These are phyloP conservation scores for Todiramphus saurophagus DNA, from an alignment of 2,113 vertebrate species.

Conservation along the genomic window DNA sequence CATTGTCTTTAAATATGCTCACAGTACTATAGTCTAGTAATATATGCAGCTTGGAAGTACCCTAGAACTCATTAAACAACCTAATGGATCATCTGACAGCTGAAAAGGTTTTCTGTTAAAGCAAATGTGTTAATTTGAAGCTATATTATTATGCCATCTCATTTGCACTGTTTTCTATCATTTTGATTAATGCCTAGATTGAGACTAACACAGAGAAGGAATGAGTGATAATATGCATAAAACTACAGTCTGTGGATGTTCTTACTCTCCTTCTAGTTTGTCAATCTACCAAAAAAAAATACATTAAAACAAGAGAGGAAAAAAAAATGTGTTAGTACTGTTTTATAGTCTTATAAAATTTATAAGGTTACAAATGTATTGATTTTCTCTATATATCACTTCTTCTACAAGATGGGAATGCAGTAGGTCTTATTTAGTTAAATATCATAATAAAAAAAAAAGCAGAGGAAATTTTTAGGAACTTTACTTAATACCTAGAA, in stretches of 20 bases:
- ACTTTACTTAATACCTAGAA: background rate
- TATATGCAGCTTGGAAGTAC: background rate
- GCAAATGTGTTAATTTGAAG: constrained; percentile 19
- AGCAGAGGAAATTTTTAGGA: background rate
- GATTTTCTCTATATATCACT: background rate
- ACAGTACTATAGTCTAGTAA: background rate
- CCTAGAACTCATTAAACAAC: constrained; percentile 12
- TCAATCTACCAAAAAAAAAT: background rate
- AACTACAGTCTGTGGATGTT: background rate
- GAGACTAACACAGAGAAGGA: background rate
- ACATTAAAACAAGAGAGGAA: background rate
- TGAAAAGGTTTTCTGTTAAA: constrained; percentile 41
- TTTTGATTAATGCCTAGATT: constrained; percentile 31
- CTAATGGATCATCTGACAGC: constrained; percentile 42
- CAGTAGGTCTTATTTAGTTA: background rate
- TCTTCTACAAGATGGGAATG: background rate
- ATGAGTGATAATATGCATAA: background rate
- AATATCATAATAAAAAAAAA: background rate
- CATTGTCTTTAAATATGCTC: background rate
- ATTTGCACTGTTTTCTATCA: constrained; percentile 50
- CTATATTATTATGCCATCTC: constrained; percentile 13
- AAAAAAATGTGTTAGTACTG: background rate
- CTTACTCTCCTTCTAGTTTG: background rate
- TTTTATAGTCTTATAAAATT: background rate
- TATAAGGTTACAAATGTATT: background rate